Evolutionary conservation across 2,113 vertebrate species (phyloP).

Genomic region (Coryphaenoides rupestris): DNA sequence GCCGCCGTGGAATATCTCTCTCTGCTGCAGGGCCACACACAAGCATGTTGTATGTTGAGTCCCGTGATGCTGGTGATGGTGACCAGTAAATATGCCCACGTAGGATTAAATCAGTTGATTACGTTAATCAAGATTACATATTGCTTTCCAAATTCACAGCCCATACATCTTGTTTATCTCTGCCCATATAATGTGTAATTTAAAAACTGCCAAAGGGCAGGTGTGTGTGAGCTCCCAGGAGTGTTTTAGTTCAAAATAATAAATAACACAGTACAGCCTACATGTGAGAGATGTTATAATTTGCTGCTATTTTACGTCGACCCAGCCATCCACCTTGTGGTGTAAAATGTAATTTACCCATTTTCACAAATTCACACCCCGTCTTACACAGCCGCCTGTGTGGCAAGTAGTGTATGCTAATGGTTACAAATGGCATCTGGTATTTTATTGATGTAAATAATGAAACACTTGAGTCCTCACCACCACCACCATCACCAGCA

Average conservation of each 20-base stretch:
- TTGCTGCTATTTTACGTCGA: conserved; percentile 25
- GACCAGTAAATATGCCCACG: neutral
- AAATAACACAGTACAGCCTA: conserved; percentile 16
- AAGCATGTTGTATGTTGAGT: neutral
- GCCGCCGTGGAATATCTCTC: neutral
- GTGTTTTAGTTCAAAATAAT: conserved; percentile 11
- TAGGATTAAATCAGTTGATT: neutral
- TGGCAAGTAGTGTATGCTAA: conserved; percentile 25
- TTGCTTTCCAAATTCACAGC: conserved; percentile 2
- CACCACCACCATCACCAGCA: neutral
- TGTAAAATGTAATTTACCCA: neutral
- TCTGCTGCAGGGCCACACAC: neutral
- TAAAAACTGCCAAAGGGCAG: conserved; percentile 11
- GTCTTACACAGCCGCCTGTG: conserved; percentile 27
- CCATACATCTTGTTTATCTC: conserved; percentile 4
- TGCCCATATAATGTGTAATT: conserved; percentile 27
- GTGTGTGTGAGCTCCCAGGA: conserved; percentile 17
- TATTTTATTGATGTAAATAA: conserved; percentile 40
- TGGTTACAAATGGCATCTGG: conserved; percentile 20
- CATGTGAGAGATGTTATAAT: conserved; percentile 10
- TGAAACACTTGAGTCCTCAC: conserved; percentile 3
- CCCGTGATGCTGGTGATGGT: neutral
- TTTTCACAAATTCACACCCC: neutral
- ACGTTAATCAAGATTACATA: conserved; percentile 6
- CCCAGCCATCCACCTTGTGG: neutral